Evolutionary conservation across 2,797 vertebrate genomes (phyloP).

Genomic region (Potorous gilbertii): DNA sequence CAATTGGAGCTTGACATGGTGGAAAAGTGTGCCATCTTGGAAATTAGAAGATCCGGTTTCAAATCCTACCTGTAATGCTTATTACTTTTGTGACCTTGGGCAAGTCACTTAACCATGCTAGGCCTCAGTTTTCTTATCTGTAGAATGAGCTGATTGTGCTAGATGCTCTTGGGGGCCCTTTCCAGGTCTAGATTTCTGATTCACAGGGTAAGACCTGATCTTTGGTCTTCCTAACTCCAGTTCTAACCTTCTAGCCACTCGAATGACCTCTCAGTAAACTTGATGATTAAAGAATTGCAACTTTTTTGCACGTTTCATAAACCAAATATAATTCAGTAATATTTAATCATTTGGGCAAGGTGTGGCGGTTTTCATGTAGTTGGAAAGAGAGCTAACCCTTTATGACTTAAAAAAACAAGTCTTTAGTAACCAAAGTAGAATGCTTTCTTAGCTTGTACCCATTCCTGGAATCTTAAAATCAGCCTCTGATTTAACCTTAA

Average conservation of each 20-base stretch:
- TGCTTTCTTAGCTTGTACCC: background rate
- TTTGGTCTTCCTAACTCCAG: background rate
- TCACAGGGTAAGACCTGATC: background rate
- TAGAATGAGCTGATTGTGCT: background rate
- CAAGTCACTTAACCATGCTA: background rate
- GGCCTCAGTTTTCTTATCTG: background rate
- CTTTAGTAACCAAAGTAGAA: background rate
- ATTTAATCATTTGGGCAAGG: background rate
- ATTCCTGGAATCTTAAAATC: slow-evolving; percentile 19
- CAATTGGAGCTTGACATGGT: background rate
- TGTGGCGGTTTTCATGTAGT: background rate
- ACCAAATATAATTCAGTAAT: background rate
- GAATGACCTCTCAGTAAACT: background rate
- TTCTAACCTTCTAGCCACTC: background rate
- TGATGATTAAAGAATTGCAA: background rate
- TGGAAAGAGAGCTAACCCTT: background rate
- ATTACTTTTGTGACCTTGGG: background rate
- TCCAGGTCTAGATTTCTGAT: background rate
- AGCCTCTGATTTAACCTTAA: slow-evolving; percentile 61
- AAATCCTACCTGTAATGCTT: background rate
- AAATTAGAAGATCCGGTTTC: background rate
- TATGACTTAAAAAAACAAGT: background rate
- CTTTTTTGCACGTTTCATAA: background rate
- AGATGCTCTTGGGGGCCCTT: background rate
- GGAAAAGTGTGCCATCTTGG: background rate